Evolutionary conservation across 2,888 invertebrate species (phyloP), one percentile per base, ranked within the genome.

Genomic region (Diarsia dahlii): DNA sequence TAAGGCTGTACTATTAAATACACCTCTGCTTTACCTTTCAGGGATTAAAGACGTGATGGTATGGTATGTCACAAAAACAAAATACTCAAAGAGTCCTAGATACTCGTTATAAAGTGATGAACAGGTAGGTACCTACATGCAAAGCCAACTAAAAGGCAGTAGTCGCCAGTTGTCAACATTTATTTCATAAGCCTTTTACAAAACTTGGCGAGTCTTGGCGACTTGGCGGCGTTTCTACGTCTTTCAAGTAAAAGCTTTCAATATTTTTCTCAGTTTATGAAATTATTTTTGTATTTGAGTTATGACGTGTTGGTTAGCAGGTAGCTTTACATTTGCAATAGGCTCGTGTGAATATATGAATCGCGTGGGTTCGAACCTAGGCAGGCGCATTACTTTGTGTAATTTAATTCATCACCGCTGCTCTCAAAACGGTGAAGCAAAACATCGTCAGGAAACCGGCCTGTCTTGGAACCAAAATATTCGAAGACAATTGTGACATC

Each of bases 121-220:
- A 64, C n/a, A n/a, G n/a, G 46, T 8, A 52, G 74, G 65, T 65
- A 39, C 52, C 13, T 48, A 58, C 39, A 39, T 15, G 54, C 20
- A 60, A 78, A 66, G 50, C 52, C 58, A 39, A 39, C 34, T 68
- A 48, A 69, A n/a, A 45, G 54, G 15, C 71, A 23, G 34, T 45
- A 62, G 74, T 71, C 20, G 60, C 28, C 48, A 69, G 65, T 73
- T 77, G 74, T 66, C 65, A 72, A 78, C 34, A 58, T n/a, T n/a
- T 73, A 73, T 82, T 78, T 80, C 65, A 63, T 82, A 86, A 86
- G 74, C 74, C 82, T 75, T 78, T 87, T 72, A 76, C 39, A 15
- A 48, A 84, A 85, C 71, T 81, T 63, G 63, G 62, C 72, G 62
- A 63, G 28, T 54, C 66, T 80, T 62, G 13, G 39, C 62, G 48